These are phyloP conservation scores for Stramonita haemastoma DNA, from an alignment of 2,888 invertebrate species.

Conservation along the genomic window DNA sequence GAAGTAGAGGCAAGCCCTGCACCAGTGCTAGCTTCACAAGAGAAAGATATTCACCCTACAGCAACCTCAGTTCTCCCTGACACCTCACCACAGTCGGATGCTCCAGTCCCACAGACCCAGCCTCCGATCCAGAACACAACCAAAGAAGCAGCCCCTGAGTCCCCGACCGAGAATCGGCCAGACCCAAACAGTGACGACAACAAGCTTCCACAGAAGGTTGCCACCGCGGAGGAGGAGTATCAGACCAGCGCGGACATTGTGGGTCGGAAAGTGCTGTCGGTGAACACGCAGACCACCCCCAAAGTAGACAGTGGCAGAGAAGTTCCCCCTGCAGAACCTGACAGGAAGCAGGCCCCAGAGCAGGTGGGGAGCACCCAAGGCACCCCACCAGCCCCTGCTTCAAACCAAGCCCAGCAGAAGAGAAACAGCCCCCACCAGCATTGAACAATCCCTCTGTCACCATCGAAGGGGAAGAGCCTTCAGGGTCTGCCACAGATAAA, in stretches of 20 bases:
- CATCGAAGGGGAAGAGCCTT: constrained; percentile 24
- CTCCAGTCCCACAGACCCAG: neutral
- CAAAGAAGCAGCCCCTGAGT: neutral
- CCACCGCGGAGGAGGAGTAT: constrained; percentile 37
- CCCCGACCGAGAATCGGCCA: neutral
- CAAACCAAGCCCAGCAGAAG: neutral
- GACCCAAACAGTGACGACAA: neutral
- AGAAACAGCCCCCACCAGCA: constrained; percentile 9
- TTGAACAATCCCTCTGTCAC: neutral
- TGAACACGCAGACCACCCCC: constrained; percentile 32
- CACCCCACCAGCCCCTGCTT: neutral
- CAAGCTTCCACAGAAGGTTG: neutral
- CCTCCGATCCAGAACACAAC: neutral
- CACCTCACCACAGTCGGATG: neutral
- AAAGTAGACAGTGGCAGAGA: neutral
- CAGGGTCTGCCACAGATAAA: neutral
- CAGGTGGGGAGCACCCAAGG: neutral
- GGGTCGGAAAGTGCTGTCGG: constrained; percentile 49
- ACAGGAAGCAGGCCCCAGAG: neutral
- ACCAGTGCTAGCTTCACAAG: neutral
- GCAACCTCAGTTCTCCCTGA: neutral
- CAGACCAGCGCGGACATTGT: constrained; percentile 45
- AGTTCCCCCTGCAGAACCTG: neutral
- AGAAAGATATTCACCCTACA: constrained; percentile 9
- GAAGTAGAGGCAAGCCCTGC: constrained; percentile 16